Conservation (phyloP, 1,140 invertebrate genomes). For the Plodia interpunctella region DNA sequence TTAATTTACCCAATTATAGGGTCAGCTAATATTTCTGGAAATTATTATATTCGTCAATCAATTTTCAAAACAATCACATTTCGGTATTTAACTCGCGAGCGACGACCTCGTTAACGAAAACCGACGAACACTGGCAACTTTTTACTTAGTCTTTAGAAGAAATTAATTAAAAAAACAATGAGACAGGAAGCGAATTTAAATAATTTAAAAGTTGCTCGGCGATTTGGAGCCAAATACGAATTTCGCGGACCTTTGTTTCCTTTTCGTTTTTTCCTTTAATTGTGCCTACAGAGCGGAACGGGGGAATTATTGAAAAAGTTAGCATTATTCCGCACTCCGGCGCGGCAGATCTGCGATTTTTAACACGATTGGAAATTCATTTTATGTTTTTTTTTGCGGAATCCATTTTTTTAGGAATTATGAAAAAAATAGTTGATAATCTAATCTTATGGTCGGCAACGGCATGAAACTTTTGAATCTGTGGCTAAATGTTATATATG, state of each 20-base stretch:
- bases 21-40: too few relatives aligned
- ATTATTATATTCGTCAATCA: too few relatives aligned
- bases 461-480: too few relatives aligned
- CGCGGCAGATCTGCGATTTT: conserved; percentile 5
- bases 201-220: conserved; percentile 18
- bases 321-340: conserved; percentile 25
- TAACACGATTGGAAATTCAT: too few relatives aligned
- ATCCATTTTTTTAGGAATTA: too few relatives aligned
- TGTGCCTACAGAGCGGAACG: conserved; percentile 41
- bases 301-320: conserved; percentile 63
- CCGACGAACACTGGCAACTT: neutral
- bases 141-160: conserved; percentile 8
- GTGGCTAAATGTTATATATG: too few relatives aligned
- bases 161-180: conserved; percentile 18
- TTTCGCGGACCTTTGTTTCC: conserved; percentile 29
- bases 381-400: too few relatives aligned
- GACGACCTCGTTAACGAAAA: neutral
- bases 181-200: conserved; percentile 23
- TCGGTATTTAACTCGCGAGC: neutral
- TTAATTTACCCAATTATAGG: too few relatives aligned
- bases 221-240: conserved; percentile 5
- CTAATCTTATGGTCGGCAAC: too few relatives aligned
- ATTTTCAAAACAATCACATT: neutral
- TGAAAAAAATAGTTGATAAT: too few relatives aligned
- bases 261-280: conserved; percentile 41